Conservation (phyloP, 1,140 invertebrate genomes). For the Acyrthosiphon pisum region DNA sequence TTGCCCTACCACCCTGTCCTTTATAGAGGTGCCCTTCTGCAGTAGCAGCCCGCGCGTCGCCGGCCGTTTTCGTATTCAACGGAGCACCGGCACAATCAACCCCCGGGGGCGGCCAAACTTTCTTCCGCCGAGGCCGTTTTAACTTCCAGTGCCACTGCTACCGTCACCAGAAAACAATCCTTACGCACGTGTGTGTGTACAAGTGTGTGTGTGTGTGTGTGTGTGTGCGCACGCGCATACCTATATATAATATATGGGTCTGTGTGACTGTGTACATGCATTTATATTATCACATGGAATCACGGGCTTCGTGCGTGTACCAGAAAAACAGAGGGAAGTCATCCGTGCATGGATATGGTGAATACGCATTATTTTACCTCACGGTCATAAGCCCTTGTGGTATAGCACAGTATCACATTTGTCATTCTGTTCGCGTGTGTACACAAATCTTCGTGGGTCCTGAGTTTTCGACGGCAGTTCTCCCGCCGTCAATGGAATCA, state of each 20-base stretch:
- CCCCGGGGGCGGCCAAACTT: conserved; percentile 51
- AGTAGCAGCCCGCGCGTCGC: not conserved
- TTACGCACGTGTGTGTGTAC: not conserved
- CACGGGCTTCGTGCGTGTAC: not conserved
- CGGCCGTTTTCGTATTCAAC: conserved; percentile 48
- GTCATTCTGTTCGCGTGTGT: conserved; percentile 41
- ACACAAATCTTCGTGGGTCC: conserved; percentile 15
- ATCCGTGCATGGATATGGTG: conserved; percentile 8
- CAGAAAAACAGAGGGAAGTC: conserved; percentile 20
- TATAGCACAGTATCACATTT: not conserved
- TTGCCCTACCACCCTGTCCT: not conserved
- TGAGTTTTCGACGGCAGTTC: not conserved
- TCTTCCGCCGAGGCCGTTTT: conserved; percentile 25
- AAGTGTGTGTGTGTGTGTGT: not conserved
- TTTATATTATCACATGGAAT: conserved; percentile 29
- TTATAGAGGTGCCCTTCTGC: not conserved
- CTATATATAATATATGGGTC: not conserved
- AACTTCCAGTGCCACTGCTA: conserved; percentile 27
- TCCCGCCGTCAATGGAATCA: not conserved
- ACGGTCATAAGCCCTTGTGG: not conserved
- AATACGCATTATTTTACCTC: conserved; percentile 31
- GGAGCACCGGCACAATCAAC: conserved; percentile 50
- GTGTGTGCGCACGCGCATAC: not conserved
- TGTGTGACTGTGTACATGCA: not conserved
- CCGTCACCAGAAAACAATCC: conserved; percentile 42